Percentiles rank a stretch among this genome's conserved stretches.
phyloP scores from a whole-genome alignment of 1,140 invertebrate species.

The Tribolium madens region DNA sequence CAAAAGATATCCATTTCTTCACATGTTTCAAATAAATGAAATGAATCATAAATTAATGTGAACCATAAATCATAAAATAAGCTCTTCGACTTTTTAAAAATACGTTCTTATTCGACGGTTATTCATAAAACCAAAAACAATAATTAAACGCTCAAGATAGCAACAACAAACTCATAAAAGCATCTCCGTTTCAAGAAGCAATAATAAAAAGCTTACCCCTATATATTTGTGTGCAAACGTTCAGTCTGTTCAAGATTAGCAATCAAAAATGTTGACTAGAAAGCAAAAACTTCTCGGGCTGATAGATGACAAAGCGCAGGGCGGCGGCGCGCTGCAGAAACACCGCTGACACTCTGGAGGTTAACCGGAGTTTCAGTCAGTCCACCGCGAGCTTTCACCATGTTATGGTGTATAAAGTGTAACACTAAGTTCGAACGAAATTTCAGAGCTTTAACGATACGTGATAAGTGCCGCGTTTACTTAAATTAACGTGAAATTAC shows the following conservation, averaged over 20 bases:
- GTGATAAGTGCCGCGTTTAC: conserved; percentile 27
- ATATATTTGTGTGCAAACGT: conserved; percentile 40
- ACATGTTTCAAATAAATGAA: no score
- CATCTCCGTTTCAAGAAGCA: background rate
- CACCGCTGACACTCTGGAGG: conserved; percentile 39
- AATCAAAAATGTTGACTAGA: conserved; percentile 56
- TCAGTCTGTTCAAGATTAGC: conserved; percentile 55
- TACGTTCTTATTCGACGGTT: background rate
- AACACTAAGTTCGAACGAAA: background rate
- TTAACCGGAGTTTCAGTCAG: conserved; percentile 45
- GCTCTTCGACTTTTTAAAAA: conserved; percentile 14
- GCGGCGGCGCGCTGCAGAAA: conserved; percentile 47
- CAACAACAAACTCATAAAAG: conserved; percentile 30
- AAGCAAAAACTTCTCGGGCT: conserved; percentile 50
- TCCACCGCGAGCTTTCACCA: conserved; percentile 11
- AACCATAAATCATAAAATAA: no score
- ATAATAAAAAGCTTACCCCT: conserved; percentile 7
- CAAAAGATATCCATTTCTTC: no score
- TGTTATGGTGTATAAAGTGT: background rate
- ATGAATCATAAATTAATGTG: no score
- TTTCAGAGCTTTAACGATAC: conserved; percentile 18
- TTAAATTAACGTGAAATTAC: conserved; percentile 18
- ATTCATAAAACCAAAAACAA: conserved; percentile 21
- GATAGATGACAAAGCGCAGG: conserved; percentile 51
- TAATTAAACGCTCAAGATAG: conserved; percentile 7